phyloP scores from a whole-genome alignment of 2,797 vertebrate genomes.

The Novumbra hubbsi region DNA sequence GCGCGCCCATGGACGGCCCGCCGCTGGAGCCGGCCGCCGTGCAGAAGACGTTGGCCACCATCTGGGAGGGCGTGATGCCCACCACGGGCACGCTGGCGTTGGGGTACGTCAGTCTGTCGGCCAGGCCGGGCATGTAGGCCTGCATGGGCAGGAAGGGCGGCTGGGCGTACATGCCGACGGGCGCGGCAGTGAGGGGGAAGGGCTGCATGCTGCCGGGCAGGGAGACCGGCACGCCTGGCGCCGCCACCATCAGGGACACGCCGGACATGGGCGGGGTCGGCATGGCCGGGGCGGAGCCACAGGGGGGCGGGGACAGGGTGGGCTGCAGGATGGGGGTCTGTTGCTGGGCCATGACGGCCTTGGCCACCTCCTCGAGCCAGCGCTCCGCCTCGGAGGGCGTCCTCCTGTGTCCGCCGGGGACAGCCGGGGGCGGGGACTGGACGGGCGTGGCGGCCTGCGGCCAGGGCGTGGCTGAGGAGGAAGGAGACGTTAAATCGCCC shows the following conservation, averaged over 20 bases:
- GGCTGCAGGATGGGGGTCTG: conserved; percentile 54
- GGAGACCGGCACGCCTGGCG: conserved; percentile 59
- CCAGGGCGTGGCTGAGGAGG: conserved; percentile 75
- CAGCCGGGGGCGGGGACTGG: conserved; percentile 66
- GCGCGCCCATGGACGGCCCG: conserved; percentile 52
- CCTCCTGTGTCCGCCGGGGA: conserved; percentile 79
- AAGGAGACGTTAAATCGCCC: not conserved
- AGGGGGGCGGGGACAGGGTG: conserved; percentile 40
- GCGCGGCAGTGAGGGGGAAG: conserved; percentile 75
- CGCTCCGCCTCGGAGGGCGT: conserved; percentile 90
- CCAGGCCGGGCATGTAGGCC: conserved; percentile 75
- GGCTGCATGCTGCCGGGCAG: conserved; percentile 78
- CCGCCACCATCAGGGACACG: conserved; percentile 17
- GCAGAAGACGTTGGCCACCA: conserved; percentile 93
- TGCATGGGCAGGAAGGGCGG: conserved; percentile 79
- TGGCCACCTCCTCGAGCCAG: conserved; percentile 90
- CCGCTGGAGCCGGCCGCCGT: conserved; percentile 73
- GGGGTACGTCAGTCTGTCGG: conserved; percentile 80
- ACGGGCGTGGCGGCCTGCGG: conserved; percentile 68
- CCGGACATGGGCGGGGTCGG: conserved; percentile 59
- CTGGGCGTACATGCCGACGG: conserved; percentile 70
- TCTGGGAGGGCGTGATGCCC: conserved; percentile 92
- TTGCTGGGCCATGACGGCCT: conserved; percentile 79
- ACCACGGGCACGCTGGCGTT: conserved; percentile 82
- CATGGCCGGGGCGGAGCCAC: conserved; percentile 66